A percentile compares a stretch with the other conserved stretches of the same genome.
Evolutionary conservation across 2,888 invertebrate genomes (phyloP).

Genomic region (Agrenia bidenticulata): DNA sequence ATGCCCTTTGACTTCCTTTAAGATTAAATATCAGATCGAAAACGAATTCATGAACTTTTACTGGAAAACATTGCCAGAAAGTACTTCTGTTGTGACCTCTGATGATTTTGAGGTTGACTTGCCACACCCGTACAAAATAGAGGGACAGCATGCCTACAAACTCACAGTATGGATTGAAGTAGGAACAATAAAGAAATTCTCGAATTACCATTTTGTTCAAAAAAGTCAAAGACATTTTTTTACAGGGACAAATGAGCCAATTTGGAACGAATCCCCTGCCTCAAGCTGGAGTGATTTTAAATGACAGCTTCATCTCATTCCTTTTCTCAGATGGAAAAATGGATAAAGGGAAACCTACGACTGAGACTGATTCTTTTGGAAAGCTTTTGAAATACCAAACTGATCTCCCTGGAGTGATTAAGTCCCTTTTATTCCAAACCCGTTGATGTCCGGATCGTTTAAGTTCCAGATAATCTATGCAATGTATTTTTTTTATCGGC

Average conservation of each 20-base stretch:
- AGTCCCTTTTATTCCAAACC: conserved; percentile 15
- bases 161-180: conserved; percentile 34
- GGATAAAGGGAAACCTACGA: not conserved
- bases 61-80: conserved; percentile 25
- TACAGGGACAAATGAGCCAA: conserved; percentile 30
- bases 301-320: conserved; percentile 14
- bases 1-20: conserved; percentile 24
- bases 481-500: too few species aligned
- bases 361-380: not conserved
- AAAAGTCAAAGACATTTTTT: conserved; percentile 13
- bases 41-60: conserved; percentile 29
- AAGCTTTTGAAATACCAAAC: not conserved
- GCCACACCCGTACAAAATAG: conserved; percentile 25
- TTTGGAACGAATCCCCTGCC: conserved; percentile 32
- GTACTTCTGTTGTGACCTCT: conserved; percentile 21
- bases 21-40: conserved; percentile 28
- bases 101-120: conserved; percentile 27
- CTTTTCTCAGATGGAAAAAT: not conserved
- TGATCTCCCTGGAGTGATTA: conserved; percentile 13
- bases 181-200: not conserved
- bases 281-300: conserved; percentile 27
- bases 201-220: not conserved
- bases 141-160: conserved; percentile 27
- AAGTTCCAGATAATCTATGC: too few species aligned
- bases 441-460: too few species aligned